Evolutionary conservation across 2,797 vertebrate species (phyloP).

Genomic region (Dryobates pubescens): DNA sequence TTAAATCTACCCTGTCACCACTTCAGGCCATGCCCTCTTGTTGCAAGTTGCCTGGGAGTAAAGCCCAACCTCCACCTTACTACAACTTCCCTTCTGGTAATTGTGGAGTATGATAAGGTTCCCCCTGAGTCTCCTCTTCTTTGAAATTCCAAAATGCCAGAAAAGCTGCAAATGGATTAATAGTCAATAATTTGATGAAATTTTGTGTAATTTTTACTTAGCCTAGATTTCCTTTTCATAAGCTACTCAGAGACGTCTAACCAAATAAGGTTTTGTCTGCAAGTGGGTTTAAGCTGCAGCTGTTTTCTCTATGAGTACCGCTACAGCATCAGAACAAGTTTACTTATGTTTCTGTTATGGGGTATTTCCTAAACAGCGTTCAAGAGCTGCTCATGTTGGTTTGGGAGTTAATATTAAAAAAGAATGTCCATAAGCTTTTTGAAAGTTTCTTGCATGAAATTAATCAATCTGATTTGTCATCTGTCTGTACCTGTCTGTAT

Average conservation of each 20-base stretch:
- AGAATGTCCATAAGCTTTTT: neutral
- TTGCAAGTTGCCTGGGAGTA: too few relatives aligned
- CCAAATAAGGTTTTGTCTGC: neutral
- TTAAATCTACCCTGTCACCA: too few relatives aligned
- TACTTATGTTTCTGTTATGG: neutral
- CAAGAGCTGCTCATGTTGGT: neutral
- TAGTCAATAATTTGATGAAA: neutral
- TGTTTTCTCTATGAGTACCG: neutral
- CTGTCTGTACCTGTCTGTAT: neutral
- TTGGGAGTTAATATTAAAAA: neutral
- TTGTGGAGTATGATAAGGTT: too few relatives aligned
- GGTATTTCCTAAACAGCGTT: neutral
- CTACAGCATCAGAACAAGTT: rapidly evolving
- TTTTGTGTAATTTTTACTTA: neutral
- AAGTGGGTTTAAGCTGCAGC: neutral
- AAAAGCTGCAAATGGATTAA: neutral
- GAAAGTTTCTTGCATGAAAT: neutral
- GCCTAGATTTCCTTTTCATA: neutral
- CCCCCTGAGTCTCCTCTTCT: too few relatives aligned
- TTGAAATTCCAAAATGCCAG: neutral
- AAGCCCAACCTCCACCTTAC: too few relatives aligned
- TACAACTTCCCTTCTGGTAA: too few relatives aligned
- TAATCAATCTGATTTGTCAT: neutral
- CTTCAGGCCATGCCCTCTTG: too few relatives aligned
- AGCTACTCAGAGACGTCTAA: neutral